Percentiles rank a stretch among this genome's conserved stretches.
Conservation (phyloP, 2,113 vertebrate genomes). For the Paramisgurnus dabryanus region DNA sequence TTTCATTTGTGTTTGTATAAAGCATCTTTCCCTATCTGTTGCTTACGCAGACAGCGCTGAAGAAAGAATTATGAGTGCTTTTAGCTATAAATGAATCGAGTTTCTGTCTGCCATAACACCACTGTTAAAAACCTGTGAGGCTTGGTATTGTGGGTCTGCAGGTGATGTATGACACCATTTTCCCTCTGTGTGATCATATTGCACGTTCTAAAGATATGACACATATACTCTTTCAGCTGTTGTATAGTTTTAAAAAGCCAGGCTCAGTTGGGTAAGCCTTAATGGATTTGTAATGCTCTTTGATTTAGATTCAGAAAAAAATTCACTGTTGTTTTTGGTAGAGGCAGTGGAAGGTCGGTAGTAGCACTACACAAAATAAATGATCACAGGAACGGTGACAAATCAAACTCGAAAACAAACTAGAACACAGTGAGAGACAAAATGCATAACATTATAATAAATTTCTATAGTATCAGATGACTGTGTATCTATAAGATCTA, state of each 20-base stretch:
- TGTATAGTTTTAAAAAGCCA: constrained; percentile 9
- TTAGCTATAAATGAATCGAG: constrained; percentile 6
- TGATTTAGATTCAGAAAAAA: constrained; percentile 4
- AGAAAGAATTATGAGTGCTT: neutral
- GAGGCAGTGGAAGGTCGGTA: neutral
- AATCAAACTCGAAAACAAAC: too few relatives aligned
- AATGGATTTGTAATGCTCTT: constrained; percentile 12
- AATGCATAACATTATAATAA: neutral
- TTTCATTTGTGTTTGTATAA: neutral
- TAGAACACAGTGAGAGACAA: too few relatives aligned
- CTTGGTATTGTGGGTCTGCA: neutral
- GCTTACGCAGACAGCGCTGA: neutral
- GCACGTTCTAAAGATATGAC: neutral
- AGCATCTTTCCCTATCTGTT: neutral
- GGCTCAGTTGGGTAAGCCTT: constrained; percentile 2
- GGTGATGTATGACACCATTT: neutral
- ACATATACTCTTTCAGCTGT: constrained; percentile 5
- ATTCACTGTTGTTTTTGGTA: neutral
- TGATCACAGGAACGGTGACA: too few relatives aligned
- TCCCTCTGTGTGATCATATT: neutral
- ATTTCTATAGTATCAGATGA: neutral
- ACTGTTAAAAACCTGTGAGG: neutral
- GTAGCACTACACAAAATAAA: neutral
- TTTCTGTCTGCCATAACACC: constrained; percentile 19
- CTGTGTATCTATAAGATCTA: neutral